Base-by-base conservation (phyloP, 2,797 vertebrate genomes). In the Enteromius thamalakanensis region DNA sequence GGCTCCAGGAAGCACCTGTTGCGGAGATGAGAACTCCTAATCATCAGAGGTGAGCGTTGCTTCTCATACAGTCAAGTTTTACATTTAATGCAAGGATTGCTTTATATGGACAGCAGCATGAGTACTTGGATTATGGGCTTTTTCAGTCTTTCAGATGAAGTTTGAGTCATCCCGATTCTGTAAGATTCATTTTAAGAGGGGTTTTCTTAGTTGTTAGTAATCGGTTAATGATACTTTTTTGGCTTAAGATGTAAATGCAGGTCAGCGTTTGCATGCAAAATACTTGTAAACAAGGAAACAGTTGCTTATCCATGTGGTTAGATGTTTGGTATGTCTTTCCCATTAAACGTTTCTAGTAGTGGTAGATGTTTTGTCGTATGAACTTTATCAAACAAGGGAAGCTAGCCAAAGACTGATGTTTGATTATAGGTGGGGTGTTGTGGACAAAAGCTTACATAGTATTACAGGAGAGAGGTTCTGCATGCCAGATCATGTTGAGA, bases 1-100 rank as follows among this genome's bases (percentile, higher is more conserved):
- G 89, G 67, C 68, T 49, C 77, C 86, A 86, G 80, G 83, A 88
- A 91, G 89, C 90, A 82, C 84, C 88, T 90, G 90, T 91, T 88
- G 82, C 69, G 87, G 45, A 67, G 79, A 79, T 83, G 85, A 90
- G 90, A 81, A 88, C 90, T 84, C 87, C 45, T 3, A 71, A 69
- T 74, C 81, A 67, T 70, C 51, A 76, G 26, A 76, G 91, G 92
- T 92, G 87, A 93, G 93, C 89, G 8, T n/a, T 40, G 47, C 19
- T 67, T 71, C 8, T 80, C 47, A 68, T 23, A 60, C 17, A 51
- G 47, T 47, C 65, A 40, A 51, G 58, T 21, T 68, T 34, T 11
- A 45, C 45, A 32, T 53, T 67, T 21, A 21, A 14, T 65, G 42
- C 10, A 75, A 47, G 34, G 14, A 49, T 81, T 49, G 12, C 0